Evolutionary conservation across 1,140 invertebrate genomes (phyloP), one percentile per base, ranked within the genome.

Genomic region (Philaenus spumarius): DNA sequence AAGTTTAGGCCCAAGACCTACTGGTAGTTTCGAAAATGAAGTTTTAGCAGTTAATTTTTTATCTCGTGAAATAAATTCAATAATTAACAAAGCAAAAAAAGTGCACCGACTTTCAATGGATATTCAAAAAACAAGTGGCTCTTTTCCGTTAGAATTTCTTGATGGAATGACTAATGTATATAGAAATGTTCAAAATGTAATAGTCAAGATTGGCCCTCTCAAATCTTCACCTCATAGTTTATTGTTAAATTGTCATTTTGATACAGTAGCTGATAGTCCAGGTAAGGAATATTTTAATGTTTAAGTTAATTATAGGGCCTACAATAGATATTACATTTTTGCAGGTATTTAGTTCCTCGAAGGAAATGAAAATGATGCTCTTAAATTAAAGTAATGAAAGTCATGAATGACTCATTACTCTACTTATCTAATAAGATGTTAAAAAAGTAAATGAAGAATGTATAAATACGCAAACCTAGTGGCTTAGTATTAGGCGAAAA

Each of bases 181-280:
- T 68, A 77, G 76, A 67, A 82, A 82, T 69, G 80, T 87, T 58
- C 82, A 85, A 66, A 93, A 92, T 77, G 81, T 95, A 59, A 76
- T 93, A 59, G 90, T 87, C n/a, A 84, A 83, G 71, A 72, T 94
- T 50, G 82, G 82, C 24, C 77, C 79, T 1, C 72, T 71, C 62
- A 67, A 77, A 67, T 69, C 75, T 45, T 80, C 79, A 1, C 70
- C 73, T 37, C 75, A 86, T 64, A 87, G 89, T 69, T 75, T 97
- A 64, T 75, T 97, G 48, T 80, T 97, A 52, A 97, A 97, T 76
- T 95, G 93, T 72, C 95, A 97, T 76, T 95, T 87, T 75, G 95
- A 97, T 75, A 84, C 88, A 51, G 89, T 94, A 65, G 77, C 86
- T 14, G 89, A 88, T 65, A 95, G 91, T 72, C 88, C 87, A 69